These are phyloP conservation scores for Phalangium opilio DNA, from an alignment of 2,888 invertebrate genomes.

Conservation along the genomic window DNA sequence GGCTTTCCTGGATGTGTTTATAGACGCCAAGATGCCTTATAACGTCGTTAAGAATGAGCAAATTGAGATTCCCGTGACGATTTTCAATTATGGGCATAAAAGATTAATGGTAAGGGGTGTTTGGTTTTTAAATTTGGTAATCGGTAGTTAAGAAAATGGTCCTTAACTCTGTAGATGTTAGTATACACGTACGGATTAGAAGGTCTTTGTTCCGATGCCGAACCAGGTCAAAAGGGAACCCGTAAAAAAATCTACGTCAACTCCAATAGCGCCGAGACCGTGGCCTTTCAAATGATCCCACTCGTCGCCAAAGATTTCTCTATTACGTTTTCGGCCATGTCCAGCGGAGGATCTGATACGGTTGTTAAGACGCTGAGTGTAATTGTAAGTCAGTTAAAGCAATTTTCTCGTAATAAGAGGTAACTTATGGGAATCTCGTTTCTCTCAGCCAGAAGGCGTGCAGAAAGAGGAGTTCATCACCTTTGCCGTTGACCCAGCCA, in stretches of 20 bases:
- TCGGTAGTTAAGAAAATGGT: too few species aligned
- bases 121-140: too few species aligned
- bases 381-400: too few species aligned
- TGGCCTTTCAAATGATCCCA: conserved; percentile 19
- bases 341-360: conserved; percentile 13
- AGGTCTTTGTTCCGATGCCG: conserved; percentile 19
- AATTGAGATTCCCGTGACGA: conserved; percentile 20
- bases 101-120: too few species aligned
- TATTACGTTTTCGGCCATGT: conserved; percentile 18
- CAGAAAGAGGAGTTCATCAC: conserved; percentile 12
- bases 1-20: conserved; percentile 18
- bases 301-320: conserved; percentile 15
- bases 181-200: conserved; percentile 20
- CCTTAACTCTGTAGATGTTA: conserved; percentile 6
- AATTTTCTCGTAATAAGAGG: too few species aligned
- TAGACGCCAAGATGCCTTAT: conserved; percentile 21
- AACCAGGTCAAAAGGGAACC: conserved; percentile 15
- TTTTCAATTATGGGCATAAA: conserved; percentile 15
- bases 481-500: conserved; percentile 19
- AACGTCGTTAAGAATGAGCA: conserved; percentile 22
- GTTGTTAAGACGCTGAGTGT: conserved; percentile 18
- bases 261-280: conserved; percentile 9
- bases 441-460: conserved; percentile 13
- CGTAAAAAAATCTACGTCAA: conserved; percentile 14
- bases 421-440: too few species aligned